These are phyloP conservation scores for Epicampocera succincta DNA, from an alignment of 2,888 invertebrate species.

Conservation along the genomic window DNA sequence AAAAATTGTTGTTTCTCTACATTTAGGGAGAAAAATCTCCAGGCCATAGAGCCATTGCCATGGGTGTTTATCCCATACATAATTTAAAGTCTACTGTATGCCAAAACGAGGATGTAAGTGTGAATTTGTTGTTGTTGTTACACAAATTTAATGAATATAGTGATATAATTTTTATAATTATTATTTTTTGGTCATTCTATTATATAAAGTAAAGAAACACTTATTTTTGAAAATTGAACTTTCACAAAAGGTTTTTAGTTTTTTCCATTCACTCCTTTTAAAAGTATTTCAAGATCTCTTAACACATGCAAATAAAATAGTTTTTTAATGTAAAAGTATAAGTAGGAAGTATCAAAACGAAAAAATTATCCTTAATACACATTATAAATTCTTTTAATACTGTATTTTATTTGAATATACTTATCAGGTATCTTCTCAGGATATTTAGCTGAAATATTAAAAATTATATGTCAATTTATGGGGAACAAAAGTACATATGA, in stretches of 20 bases:
- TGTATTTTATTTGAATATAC: no score
- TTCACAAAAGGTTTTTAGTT: neutral
- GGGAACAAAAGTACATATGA: no score
- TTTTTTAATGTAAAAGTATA: no score
- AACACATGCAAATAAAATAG: no score
- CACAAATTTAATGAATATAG: slow-evolving; percentile 24
- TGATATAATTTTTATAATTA: slow-evolving; percentile 16
- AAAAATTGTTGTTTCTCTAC: slow-evolving; percentile 34
- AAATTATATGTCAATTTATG: no score
- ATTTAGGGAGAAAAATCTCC: slow-evolving; percentile 93
- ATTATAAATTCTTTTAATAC: no score
- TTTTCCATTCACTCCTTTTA: no score
- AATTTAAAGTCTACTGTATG: slow-evolving; percentile 93
- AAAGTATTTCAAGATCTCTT: no score
- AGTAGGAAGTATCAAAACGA: no score
- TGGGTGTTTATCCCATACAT: slow-evolving; percentile 95
- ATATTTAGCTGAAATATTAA: no score
- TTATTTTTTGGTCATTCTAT: slow-evolving; percentile 33
- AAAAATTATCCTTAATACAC: no score
- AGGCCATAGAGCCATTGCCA: slow-evolving; percentile 93
- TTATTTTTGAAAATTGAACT: neutral
- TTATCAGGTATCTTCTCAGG: no score
- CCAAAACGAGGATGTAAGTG: slow-evolving; percentile 94
- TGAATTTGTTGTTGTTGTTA: slow-evolving; percentile 67
- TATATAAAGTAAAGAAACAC: neutral